These are phyloP conservation scores for Rotaria sp. DNA, from an alignment of 2,888 invertebrate genomes.

Conservation along the genomic window DNA sequence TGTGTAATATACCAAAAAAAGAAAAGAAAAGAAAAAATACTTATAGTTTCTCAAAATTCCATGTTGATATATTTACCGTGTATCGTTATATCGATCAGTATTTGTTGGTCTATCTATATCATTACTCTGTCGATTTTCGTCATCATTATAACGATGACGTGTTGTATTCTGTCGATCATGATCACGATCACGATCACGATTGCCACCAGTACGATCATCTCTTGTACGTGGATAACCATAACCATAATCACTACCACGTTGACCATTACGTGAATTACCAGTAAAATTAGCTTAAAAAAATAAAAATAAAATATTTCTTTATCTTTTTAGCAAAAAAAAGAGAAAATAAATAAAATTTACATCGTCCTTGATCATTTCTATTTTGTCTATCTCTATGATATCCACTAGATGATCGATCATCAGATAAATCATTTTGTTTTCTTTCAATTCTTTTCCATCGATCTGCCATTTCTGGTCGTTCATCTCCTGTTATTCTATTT, in stretches of 20 bases:
- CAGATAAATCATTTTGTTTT: no score
- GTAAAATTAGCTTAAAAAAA: background rate
- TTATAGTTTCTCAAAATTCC: no score
- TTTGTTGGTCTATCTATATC: background rate
- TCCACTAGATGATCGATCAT: no score
- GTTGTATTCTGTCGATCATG: slow-evolving; percentile 45
- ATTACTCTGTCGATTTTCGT: slow-evolving; percentile 42
- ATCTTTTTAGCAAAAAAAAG: no score
- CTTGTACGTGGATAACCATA: slow-evolving; percentile 43
- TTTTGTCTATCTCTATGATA: no score
- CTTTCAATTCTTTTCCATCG: background rate
- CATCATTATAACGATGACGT: slow-evolving; percentile 56
- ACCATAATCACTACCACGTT: slow-evolving; percentile 37
- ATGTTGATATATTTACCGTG: slow-evolving; percentile 10
- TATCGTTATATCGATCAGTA: background rate
- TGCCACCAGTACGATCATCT: slow-evolving; percentile 50
- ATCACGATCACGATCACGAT: no score
- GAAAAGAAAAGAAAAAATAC: no score
- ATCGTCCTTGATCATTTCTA: slow-evolving; percentile 1
- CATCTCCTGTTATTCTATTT: background rate
- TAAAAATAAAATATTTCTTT: background rate
- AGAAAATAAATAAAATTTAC: background rate
- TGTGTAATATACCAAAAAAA: no score
- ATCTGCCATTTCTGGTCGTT: background rate
- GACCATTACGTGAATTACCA: background rate